Base-by-base conservation (phyloP, 1,140 invertebrate species). In the Thaumetopoea pityocampa region DNA sequence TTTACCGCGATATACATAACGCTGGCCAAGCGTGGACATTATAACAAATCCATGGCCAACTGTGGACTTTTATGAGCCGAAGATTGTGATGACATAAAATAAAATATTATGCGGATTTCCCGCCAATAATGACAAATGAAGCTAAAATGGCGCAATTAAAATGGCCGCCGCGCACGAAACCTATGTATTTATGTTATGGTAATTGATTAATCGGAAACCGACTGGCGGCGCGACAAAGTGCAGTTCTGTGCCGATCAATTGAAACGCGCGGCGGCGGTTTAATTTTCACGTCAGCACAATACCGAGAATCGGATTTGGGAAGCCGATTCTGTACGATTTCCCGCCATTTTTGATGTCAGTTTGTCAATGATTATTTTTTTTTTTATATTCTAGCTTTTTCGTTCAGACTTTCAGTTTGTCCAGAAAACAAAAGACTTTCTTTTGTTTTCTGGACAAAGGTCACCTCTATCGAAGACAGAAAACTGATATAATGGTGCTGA, bases 151-250 rank as follows among this genome's bases (percentile, higher is more conserved):
- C 22, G 20, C 49, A 45, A 41, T 48, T 50, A 34, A 45, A 51
- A 59, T 59, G 47, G 22, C 40, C 30, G 38, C 26, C 37, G 51
- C 36, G 47, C 42, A 16, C 27, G 15, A 3, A 9, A 16, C 15
- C 11, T 32, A 16, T 44, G 26, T 46, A 56, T 40, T 42, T 45
- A 33, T 55, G 44, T 60, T 60, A 55, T 60, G 51, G 18, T 55
- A 55, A 60, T 60, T 48, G 29, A 55, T 51, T 54, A 59, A 59
- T 59, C 55, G 56, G 56, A 59, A 59, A 32, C 40, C 40, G 41
- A 17, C 11, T 24, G 50, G 20, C 49, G 55, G 55, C 38, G 7
- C 40, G 30, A 26, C 48, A 59, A 59, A 59, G 51, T 47, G 40
- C 48, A 37, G 33, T 40, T 29, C 30, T 43, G 38, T 38, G 36